Evolutionary conservation across 2,888 invertebrate species (phyloP).

Genomic region (Drosophila subquinaria): DNA sequence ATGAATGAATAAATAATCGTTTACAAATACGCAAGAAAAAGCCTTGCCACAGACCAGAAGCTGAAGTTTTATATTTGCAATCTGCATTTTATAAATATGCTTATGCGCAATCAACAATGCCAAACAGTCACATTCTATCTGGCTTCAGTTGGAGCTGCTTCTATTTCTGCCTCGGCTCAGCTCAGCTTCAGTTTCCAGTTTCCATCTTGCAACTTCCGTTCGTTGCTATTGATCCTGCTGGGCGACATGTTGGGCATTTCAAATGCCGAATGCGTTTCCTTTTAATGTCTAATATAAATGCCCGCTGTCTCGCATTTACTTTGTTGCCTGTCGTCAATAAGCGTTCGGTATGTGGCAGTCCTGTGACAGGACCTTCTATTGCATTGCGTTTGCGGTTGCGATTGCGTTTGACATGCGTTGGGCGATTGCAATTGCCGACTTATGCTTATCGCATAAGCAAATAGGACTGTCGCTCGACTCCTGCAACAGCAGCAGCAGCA

Average conservation of each 20-base stretch:
- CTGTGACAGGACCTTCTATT: slow-evolving; percentile 37
- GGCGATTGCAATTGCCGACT: slow-evolving; percentile 55
- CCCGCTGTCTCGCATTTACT: slow-evolving; percentile 71
- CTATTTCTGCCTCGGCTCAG: neutral
- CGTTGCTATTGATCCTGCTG: slow-evolving; percentile 27
- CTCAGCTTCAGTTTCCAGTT: neutral
- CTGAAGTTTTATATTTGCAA: slow-evolving; percentile 54
- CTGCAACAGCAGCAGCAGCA: slow-evolving; percentile 1
- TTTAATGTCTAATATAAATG: slow-evolving; percentile 79
- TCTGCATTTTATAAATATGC: slow-evolving; percentile 81
- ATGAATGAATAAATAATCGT: slow-evolving; percentile 73
- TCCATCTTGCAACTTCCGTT: slow-evolving; percentile 17
- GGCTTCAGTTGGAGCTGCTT: neutral
- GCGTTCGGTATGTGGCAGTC: slow-evolving; percentile 42
- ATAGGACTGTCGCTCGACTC: slow-evolving; percentile 44
- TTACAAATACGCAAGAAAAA: slow-evolving; percentile 41
- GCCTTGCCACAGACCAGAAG: slow-evolving; percentile 24
- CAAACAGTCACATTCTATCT: neutral
- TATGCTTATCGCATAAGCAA: slow-evolving; percentile 73
- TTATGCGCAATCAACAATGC: slow-evolving; percentile 74
- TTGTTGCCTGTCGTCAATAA: slow-evolving; percentile 51
- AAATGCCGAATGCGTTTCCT: slow-evolving; percentile 70
- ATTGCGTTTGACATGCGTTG: slow-evolving; percentile 56
- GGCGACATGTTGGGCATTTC: slow-evolving; percentile 68
- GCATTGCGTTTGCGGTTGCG: slow-evolving; percentile 45